Conservation (phyloP, 2,113 vertebrate genomes). For the Cyprinus carpio region DNA sequence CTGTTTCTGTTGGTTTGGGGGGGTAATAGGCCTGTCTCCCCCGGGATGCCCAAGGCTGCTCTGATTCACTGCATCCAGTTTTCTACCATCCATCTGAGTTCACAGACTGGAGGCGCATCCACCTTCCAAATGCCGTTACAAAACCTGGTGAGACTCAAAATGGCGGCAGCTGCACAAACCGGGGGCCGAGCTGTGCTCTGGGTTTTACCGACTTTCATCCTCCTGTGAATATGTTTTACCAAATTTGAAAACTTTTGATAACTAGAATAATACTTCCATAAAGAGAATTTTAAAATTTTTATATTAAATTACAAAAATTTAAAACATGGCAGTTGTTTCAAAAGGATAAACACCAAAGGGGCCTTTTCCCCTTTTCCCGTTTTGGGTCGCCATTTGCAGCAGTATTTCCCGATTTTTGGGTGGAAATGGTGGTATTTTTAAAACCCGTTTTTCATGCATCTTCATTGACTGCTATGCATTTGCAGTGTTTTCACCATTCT, state of each 20-base stretch:
- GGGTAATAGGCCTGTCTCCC: slow-evolving; percentile 91
- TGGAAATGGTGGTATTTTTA: too few relatives aligned
- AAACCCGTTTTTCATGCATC: not conserved
- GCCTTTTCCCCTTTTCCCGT: not conserved
- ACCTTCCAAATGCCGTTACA: slow-evolving; percentile 89
- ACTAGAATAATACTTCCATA: too few relatives aligned
- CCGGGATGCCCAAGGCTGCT: slow-evolving; percentile 96
- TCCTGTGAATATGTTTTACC: too few relatives aligned
- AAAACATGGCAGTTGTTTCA: too few relatives aligned
- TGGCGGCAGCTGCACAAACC: slow-evolving; percentile 75
- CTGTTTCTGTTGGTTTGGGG: not conserved
- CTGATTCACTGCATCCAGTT: slow-evolving; percentile 95
- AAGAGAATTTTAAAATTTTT: too few relatives aligned
- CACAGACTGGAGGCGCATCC: slow-evolving; percentile 91
- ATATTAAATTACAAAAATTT: too few relatives aligned
- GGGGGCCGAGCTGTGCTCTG: too few relatives aligned
- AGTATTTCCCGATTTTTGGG: too few relatives aligned
- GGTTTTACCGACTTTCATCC: too few relatives aligned
- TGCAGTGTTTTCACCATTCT: not conserved
- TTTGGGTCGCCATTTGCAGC: not conserved
- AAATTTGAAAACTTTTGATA: too few relatives aligned
- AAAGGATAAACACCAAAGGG: not conserved
- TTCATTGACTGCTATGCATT: not conserved
- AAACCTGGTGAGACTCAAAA: slow-evolving; percentile 85
- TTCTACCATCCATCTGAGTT: slow-evolving; percentile 97